Evolutionary conservation across 2,888 invertebrate genomes (phyloP).

Genomic region (Octonoba sinensis): DNA sequence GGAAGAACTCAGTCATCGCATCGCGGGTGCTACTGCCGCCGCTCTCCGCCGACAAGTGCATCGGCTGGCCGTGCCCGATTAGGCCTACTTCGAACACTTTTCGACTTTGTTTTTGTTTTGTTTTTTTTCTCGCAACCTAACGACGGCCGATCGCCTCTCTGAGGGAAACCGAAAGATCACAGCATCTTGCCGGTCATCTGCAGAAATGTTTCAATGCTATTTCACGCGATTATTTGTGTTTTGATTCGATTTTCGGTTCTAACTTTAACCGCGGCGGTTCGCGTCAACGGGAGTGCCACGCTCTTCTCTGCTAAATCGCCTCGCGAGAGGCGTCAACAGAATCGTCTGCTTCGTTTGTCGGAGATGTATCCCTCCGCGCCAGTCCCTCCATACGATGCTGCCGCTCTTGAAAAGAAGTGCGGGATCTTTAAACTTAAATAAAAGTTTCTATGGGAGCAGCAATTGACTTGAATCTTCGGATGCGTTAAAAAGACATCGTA

Average conservation of each 20-base stretch:
- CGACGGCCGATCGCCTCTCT: not conserved
- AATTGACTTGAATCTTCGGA: no score
- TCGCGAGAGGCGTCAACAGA: constrained; percentile 61
- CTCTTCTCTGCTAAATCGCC: constrained; percentile 31
- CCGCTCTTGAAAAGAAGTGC: constrained; percentile 49
- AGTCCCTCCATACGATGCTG: constrained; percentile 30
- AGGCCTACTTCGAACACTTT: constrained; percentile 31
- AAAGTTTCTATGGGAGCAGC: no score
- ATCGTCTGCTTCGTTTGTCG: constrained; percentile 43
- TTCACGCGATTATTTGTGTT: no score
- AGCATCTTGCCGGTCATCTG: no score
- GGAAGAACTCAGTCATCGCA: constrained; percentile 61
- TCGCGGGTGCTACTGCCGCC: constrained; percentile 34
- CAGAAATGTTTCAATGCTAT: no score
- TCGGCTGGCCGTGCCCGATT: constrained; percentile 25
- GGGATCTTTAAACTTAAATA: not conserved
- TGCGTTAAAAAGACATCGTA: no score
- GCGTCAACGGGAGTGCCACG: constrained; percentile 50
- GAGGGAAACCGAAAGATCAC: no score
- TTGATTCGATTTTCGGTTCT: no score
- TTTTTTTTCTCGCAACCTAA: not conserved
- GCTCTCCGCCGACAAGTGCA: constrained; percentile 61
- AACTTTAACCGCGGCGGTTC: constrained; percentile 17
- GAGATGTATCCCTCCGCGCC: constrained; percentile 52
- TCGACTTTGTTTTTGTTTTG: no score